These are phyloP conservation scores for Phallusia fumigata DNA, from an alignment of 23 tunicate species.

Conservation along the genomic window DNA sequence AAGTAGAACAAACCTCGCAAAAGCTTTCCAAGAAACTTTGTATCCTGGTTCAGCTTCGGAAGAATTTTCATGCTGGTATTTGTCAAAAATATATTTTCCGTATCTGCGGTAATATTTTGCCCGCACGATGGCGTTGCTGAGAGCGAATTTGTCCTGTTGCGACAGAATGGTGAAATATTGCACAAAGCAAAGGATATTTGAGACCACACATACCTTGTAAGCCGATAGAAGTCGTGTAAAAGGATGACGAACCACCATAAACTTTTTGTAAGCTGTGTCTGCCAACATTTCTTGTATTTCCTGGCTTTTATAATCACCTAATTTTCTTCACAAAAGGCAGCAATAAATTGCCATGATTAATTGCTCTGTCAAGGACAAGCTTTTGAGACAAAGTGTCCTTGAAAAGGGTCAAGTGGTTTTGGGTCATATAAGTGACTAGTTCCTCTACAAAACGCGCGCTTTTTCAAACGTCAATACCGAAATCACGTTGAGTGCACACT, in stretches of 20 bases:
- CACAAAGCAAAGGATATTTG: no score
- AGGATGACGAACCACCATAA: slow-evolving; percentile 20
- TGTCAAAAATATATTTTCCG: background rate
- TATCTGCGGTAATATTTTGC: background rate
- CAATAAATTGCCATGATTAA: background rate
- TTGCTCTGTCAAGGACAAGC: no score
- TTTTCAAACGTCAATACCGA: background rate
- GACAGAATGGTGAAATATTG: no score
- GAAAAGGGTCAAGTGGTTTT: background rate
- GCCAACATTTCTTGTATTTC: background rate
- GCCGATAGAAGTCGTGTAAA: slow-evolving; percentile 15
- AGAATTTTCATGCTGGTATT: background rate
- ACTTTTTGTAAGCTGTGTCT: background rate
- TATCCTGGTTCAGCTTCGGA: background rate
- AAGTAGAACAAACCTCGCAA: background rate
- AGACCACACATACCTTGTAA: background rate
- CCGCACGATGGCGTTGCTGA: slow-evolving; percentile 13
- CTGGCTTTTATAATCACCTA: background rate
- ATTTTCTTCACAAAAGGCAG: background rate
- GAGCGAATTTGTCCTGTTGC: background rate
- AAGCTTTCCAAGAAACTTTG: background rate
- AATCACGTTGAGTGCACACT: background rate
- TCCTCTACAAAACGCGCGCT: background rate
- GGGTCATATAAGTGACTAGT: background rate
- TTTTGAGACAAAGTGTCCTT: background rate